Evolutionary conservation across 2,113 vertebrate genomes (phyloP).

Genomic region (Tautogolabrus adspersus): DNA sequence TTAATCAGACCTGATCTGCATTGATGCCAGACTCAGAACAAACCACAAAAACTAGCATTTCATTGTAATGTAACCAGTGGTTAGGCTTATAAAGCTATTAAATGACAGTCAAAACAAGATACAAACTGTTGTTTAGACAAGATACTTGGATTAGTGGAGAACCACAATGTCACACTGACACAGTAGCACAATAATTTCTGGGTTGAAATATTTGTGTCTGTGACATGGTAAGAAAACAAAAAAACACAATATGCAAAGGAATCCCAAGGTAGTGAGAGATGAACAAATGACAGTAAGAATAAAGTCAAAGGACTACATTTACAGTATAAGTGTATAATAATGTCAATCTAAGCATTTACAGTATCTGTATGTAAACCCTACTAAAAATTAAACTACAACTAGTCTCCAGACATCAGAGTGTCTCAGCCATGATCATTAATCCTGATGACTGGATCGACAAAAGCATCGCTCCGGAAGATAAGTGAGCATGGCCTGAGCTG

Average conservation of each 20-base stretch:
- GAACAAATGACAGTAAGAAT: background rate
- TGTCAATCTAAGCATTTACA: slow-evolving; percentile 1
- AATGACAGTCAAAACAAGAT: slow-evolving; percentile 4
- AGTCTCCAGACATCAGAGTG: slow-evolving; percentile 42
- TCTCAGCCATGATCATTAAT: slow-evolving; percentile 50
- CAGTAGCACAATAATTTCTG: slow-evolving; percentile 4
- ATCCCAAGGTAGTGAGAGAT: background rate
- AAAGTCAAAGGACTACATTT: background rate
- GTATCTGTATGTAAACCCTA: slow-evolving; percentile 7
- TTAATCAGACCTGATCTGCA: slow-evolving; percentile 34
- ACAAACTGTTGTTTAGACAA: slow-evolving; percentile 22
- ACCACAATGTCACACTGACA: slow-evolving; percentile 21
- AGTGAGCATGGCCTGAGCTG: slow-evolving; percentile 41
- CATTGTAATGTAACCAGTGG: slow-evolving; percentile 28
- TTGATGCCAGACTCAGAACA: background rate
- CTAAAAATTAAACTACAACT: slow-evolving; percentile 45
- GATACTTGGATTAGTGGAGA: slow-evolving; percentile 28
- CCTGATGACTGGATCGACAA: slow-evolving; percentile 54
- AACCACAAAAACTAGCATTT: slow-evolving; percentile 18
- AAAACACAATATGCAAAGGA: background rate
- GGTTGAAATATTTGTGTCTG: background rate
- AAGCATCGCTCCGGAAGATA: slow-evolving; percentile 64
- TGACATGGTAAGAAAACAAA: background rate
- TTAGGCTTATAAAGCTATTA: slow-evolving; percentile 17
- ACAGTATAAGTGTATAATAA: background rate